phyloP scores from a whole-genome alignment of 2,888 invertebrate genomes.

The Lordiphosa fenestrarum region DNA sequence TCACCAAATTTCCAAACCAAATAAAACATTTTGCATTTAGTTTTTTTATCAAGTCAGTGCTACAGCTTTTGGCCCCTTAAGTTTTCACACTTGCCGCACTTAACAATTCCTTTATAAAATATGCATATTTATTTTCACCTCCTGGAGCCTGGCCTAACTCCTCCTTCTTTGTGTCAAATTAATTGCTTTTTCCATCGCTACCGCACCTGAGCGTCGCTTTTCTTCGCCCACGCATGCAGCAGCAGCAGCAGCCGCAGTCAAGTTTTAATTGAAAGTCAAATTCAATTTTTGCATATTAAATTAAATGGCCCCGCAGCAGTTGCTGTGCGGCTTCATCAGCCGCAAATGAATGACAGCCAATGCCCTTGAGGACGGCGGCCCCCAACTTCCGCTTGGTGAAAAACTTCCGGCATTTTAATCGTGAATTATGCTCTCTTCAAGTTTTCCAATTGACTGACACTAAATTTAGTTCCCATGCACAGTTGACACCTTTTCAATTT shows the following conservation, averaged over 20 bases:
- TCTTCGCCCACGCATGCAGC: conserved; percentile 6
- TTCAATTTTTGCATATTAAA: conserved; percentile 71
- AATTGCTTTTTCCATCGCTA: conserved; percentile 55
- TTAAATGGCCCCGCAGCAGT: conserved; percentile 43
- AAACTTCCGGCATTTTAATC: conserved; percentile 60
- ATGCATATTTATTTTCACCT: conserved; percentile 70
- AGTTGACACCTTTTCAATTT: conserved; percentile 38
- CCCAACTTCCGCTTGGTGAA: conserved; percentile 55
- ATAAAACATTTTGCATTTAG: too few relatives aligned
- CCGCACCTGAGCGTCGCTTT: conserved; percentile 22
- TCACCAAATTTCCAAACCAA: too few relatives aligned
- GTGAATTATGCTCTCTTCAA: conserved; percentile 53
- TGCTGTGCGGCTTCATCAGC: conserved; percentile 29
- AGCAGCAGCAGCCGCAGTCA: conserved; percentile 17
- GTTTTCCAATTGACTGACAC: conserved; percentile 53
- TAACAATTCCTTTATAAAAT: conserved; percentile 42
- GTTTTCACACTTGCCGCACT: conserved; percentile 16
- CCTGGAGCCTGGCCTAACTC: conserved; percentile 10
- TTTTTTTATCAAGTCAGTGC: too few relatives aligned
- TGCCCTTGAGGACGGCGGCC: conserved; percentile 63
- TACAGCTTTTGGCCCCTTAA: too few relatives aligned
- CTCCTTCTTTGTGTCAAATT: conserved; percentile 32
- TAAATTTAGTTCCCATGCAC: conserved; percentile 38
- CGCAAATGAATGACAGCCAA: conserved; percentile 14
- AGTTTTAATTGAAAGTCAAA: conserved; percentile 71